Evolutionary conservation across 2,797 vertebrate genomes (phyloP), one percentile per base, ranked within the genome.

Genomic region (Falco naumanni): DNA sequence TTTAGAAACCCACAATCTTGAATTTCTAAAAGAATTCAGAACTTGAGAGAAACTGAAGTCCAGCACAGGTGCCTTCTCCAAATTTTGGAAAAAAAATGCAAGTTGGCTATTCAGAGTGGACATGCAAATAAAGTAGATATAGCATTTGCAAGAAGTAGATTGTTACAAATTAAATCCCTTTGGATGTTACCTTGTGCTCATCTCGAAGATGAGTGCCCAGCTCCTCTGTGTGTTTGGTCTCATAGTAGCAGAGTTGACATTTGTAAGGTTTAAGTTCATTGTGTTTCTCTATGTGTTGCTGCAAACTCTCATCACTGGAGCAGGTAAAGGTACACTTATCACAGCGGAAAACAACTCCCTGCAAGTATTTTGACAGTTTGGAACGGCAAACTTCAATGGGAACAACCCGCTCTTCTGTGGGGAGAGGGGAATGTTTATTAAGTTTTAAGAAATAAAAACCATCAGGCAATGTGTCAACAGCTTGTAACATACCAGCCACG

Each of bases 301-400:
- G 99, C 94, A 99, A 98, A 89, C 98, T 98, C 96, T 99, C 98
- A 88, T 99, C 99, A 71, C 98, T 99, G 97, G 99, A 99, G 98
- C 99, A 99, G 84, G 99, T 99, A 98, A 99, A 99, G 92, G 99
- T 99, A 97, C 99, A 99, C 97, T 99, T 99, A 98, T 99, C 99
- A 97, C 99, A 99, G 85, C 98, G 98, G 97, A 99, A 99, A 93
- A 99, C 98, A 93, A 99, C 97, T 87, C 99, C 99, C 97, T 99
- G 98, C 96, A 99, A 98, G 98, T 99, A 99, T 95, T 98, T 99
- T 10, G 99, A 99, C 96, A 99, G 98, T 97, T 99, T 99, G 94
- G 99, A 99, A 96, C 98, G 99, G 96, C 99, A 99, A 93, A 99
- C 98, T 98, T 99, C 99, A 96, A 99, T 98, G 25, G 99, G 99